Evolutionary conservation across 2,113 vertebrate genomes (phyloP).

Genomic region (Falcunculus frontatus): DNA sequence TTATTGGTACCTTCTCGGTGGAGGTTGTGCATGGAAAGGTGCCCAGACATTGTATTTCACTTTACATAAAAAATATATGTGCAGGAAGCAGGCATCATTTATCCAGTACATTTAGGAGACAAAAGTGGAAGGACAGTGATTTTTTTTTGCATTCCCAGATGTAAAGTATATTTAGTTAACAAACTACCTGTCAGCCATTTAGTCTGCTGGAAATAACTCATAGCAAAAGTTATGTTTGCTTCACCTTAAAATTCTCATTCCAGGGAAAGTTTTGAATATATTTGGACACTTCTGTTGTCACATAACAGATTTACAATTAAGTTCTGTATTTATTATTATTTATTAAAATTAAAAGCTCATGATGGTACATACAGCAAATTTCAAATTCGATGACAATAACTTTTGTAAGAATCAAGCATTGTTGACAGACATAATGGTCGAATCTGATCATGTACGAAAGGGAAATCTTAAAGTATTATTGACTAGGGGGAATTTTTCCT

Average conservation of each 20-base stretch:
- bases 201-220: background rate
- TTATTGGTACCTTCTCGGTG: background rate
- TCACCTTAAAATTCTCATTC: background rate
- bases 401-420: background rate
- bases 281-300: background rate
- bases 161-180: background rate
- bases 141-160: background rate
- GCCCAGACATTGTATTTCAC: background rate
- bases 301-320: background rate
- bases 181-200: background rate
- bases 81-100: background rate
- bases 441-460: background rate
- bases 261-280: background rate
- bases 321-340: background rate
- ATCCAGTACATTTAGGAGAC: background rate
- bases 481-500: background rate
- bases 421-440: background rate
- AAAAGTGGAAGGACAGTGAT: background rate
- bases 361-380: background rate
- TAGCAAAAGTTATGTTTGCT: background rate
- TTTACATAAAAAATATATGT: background rate
- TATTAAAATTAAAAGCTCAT: background rate
- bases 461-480: background rate
- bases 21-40: background rate
- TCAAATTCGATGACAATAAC: background rate